These are phyloP conservation scores for Diaprepes abbreviatus DNA, from an alignment of 2,888 invertebrate species.

Conservation along the genomic window DNA sequence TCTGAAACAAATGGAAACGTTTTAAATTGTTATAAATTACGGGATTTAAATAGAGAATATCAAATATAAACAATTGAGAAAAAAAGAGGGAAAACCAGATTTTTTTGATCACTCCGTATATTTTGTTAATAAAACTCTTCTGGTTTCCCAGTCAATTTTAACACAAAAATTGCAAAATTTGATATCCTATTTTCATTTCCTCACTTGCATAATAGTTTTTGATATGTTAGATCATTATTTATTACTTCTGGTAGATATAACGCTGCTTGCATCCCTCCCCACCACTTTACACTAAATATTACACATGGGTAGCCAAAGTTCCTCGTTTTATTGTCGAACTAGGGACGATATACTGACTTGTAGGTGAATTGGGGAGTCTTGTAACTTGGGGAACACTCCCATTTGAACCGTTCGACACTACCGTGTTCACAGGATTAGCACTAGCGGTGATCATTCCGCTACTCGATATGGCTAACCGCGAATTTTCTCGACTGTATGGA, in stretches of 20 bases:
- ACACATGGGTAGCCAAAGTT: conserved; percentile 78
- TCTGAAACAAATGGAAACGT: too few species aligned
- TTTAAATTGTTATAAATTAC: too few species aligned
- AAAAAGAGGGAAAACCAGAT: too few species aligned
- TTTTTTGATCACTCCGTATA: too few species aligned
- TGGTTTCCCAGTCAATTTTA: too few species aligned
- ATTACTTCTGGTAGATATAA: conserved; percentile 13
- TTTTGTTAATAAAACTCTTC: too few species aligned
- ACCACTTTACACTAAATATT: conserved; percentile 59
- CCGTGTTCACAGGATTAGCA: conserved; percentile 65
- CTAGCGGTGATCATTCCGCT: conserved; percentile 63
- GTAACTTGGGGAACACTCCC: conserved; percentile 71
- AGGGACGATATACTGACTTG: conserved; percentile 72
- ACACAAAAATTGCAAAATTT: too few species aligned
- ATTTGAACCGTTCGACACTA: conserved; percentile 69
- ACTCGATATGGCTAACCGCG: conserved; percentile 57
- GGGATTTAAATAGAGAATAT: too few species aligned
- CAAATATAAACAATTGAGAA: too few species aligned
- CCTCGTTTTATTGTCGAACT: conserved; percentile 75
- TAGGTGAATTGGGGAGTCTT: conserved; percentile 68
- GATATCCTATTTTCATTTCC: too few species aligned
- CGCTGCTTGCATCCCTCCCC: neutral
- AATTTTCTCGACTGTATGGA: conserved; percentile 72
- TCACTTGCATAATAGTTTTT: too few species aligned
- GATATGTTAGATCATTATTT: too few species aligned